Percentiles rank a stretch among this genome's conserved stretches.
Conservation (phyloP, 2,797 vertebrate genomes). For the Carduelis carduelis region DNA sequence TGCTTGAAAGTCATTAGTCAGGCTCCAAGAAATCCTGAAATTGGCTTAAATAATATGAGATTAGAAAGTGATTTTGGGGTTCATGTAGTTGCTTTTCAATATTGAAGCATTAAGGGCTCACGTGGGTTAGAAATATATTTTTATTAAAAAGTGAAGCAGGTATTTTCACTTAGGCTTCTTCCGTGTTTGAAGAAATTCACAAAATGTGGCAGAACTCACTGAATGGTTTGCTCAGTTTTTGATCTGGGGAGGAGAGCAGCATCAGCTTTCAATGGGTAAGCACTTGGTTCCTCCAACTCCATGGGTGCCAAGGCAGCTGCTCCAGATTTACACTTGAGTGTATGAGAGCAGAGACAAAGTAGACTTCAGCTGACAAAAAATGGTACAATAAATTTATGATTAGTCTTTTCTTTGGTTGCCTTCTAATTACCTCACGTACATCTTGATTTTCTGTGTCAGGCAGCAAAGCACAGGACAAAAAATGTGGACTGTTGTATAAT, state of each 20-base stretch:
- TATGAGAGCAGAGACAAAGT: background rate
- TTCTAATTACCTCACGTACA: background rate
- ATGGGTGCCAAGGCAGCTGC: background rate
- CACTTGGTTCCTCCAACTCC: background rate
- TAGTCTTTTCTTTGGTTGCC: background rate
- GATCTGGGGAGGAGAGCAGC: background rate
- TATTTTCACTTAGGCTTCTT: background rate
- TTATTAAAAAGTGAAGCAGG: background rate
- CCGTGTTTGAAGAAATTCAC: background rate
- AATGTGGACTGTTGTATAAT: background rate
- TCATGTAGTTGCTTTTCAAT: background rate
- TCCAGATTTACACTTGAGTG: background rate
- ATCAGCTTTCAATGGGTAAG: background rate
- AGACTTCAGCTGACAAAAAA: background rate
- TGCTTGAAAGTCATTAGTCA: slow-evolving; percentile 13
- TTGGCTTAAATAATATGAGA: background rate
- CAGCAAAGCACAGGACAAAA: background rate
- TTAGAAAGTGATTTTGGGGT: background rate
- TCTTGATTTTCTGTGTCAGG: background rate
- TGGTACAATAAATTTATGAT: background rate
- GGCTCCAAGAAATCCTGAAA: background rate
- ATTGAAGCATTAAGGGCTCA: background rate
- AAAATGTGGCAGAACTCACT: background rate
- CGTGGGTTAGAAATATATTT: background rate
- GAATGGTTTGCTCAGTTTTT: background rate